Evolutionary conservation across 2,888 invertebrate species (phyloP).

Genomic region (Cenopis cana): DNA sequence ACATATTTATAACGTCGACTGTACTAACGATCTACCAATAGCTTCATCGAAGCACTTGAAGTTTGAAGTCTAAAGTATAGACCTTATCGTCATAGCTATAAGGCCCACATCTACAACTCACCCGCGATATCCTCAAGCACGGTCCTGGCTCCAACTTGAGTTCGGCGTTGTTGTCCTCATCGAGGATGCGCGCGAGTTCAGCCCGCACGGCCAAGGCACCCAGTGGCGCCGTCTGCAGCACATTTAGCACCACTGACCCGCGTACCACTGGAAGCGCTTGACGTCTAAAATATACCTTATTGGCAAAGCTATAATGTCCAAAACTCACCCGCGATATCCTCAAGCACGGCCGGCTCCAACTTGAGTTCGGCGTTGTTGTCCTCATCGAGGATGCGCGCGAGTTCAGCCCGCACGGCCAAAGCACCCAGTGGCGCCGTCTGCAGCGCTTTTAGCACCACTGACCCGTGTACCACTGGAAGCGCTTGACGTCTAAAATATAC

Average conservation of each 20-base stretch:
- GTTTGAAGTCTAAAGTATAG: no score
- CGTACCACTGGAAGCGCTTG: conserved; percentile 57
- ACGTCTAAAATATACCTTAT: no score
- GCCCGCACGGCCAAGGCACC: conserved; percentile 90
- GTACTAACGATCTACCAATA: no score
- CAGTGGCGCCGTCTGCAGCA: conserved; percentile 92
- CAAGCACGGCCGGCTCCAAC: conserved; percentile 86
- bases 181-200: conserved; percentile 83
- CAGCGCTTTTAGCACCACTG: conserved; percentile 93
- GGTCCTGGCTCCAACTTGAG: conserved; percentile 81
- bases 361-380: conserved; percentile 75
- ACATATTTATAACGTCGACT: no score
- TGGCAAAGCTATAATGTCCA: background rate
- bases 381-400: conserved; percentile 74
- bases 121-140: conserved; percentile 91
- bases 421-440: conserved; percentile 93
- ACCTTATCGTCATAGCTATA: background rate
- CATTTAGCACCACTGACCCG: conserved; percentile 93
- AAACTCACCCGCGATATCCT: conserved; percentile 89
- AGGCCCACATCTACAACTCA: conserved; percentile 47
- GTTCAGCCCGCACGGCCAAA: conserved; percentile 89
- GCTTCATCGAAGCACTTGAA: no score
- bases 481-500: no score
- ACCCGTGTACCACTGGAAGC: conserved; percentile 81
- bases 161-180: conserved; percentile 71